A percentile compares a stretch with the other conserved stretches of the same genome.
Evolutionary conservation across 2,113 vertebrate genomes (phyloP).

Genomic region (Pongo abelii): DNA sequence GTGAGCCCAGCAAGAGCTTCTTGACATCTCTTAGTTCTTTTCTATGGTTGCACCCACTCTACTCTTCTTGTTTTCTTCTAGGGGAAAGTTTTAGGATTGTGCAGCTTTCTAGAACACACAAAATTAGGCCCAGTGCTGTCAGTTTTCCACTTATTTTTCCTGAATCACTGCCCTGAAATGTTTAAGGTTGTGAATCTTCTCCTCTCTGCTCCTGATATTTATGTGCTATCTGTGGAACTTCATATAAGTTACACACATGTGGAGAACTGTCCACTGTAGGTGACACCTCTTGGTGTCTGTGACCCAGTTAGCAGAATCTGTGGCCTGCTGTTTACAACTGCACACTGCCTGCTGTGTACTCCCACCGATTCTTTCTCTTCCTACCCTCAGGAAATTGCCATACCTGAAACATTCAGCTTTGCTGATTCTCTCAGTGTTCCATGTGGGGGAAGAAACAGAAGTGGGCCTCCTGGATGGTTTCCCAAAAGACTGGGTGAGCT

Average conservation of each 20-base stretch:
- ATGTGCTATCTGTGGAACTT: not conserved
- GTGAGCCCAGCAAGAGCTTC: no score
- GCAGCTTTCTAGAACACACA: not conserved
- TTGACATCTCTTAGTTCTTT: not conserved
- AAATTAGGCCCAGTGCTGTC: not conserved
- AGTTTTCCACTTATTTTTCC: not conserved
- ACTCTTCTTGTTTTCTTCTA: no score
- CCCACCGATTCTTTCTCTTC: not conserved
- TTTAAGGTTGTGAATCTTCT: not conserved
- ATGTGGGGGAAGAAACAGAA: not conserved
- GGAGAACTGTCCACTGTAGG: not conserved
- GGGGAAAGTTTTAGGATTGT: not conserved
- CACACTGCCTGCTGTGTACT: not conserved
- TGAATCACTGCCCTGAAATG: not conserved
- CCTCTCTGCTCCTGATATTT: not conserved
- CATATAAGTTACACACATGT: not conserved
- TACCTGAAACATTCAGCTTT: not conserved
- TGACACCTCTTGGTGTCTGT: not conserved
- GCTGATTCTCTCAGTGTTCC: not conserved
- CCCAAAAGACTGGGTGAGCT: not conserved
- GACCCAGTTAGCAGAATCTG: not conserved
- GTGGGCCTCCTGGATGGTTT: not conserved
- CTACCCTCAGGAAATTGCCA: not conserved
- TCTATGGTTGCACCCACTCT: no score
- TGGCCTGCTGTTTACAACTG: not conserved